Conservation (phyloP, 2,888 invertebrate genomes). For the Blomia tropicalis region DNA sequence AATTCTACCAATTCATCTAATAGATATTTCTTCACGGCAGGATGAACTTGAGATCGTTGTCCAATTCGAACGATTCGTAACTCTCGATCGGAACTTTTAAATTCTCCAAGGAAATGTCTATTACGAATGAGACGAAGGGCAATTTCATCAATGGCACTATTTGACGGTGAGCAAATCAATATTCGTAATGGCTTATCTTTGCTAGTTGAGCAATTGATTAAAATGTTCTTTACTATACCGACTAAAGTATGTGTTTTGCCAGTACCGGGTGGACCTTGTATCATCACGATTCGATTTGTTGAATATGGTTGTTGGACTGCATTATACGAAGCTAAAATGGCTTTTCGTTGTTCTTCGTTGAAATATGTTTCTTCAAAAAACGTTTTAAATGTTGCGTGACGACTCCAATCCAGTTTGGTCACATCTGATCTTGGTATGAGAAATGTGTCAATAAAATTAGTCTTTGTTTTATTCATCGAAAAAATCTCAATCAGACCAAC, state of each 20-base stretch:
- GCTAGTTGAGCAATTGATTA: constrained; percentile 32
- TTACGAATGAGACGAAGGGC: constrained; percentile 45
- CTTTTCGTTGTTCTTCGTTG: constrained; percentile 48
- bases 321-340: constrained; percentile 44
- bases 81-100: constrained; percentile 37
- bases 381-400: constrained; percentile 29
- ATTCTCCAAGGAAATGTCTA: constrained; percentile 39
- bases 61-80: constrained; percentile 48
- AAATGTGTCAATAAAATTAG: not conserved
- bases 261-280: constrained; percentile 72
- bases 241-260: constrained; percentile 68
- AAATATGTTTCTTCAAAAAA: constrained; percentile 33
- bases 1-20: constrained; percentile 42
- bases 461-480: constrained; percentile 35
- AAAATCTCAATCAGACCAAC: constrained; percentile 27
- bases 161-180: constrained; percentile 67
- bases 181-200: constrained; percentile 38
- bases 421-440: not conserved
- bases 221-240: constrained; percentile 50
- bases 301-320: constrained; percentile 34
- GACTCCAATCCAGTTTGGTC: constrained; percentile 31
- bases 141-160: constrained; percentile 67
- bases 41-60: constrained; percentile 43
- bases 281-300: constrained; percentile 51
- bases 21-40: constrained; percentile 43